Conservation (phyloP, 2,113 vertebrate genomes). For the Carlito syrichta region DNA sequence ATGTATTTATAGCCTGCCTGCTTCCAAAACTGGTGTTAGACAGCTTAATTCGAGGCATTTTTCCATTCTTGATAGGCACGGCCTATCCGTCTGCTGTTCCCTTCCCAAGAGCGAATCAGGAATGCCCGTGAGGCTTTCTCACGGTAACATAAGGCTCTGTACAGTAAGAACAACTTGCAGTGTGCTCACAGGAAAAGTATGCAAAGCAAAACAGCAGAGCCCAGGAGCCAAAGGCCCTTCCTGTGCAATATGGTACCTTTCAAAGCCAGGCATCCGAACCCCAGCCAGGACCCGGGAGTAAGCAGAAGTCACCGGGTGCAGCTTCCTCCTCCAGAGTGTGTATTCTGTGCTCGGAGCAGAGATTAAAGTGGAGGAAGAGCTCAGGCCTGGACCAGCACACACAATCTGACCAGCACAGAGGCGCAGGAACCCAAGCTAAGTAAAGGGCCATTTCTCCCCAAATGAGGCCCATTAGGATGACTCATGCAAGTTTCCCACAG, state of each 20-base stretch:
- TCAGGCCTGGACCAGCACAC: not conserved
- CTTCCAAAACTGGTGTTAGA: not conserved
- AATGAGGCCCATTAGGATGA: conserved; percentile 36
- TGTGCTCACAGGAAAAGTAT: conserved; percentile 48
- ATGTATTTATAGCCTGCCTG: not conserved
- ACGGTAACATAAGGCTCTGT: not conserved
- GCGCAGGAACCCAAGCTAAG: not conserved
- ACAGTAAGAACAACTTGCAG: not conserved
- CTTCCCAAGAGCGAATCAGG: not conserved
- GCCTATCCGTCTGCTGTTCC: not conserved
- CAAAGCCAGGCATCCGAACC: not conserved
- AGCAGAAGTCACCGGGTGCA: not conserved
- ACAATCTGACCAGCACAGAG: not conserved
- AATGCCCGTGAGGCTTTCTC: conserved; percentile 40
- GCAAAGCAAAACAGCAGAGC: not conserved
- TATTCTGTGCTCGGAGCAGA: not conserved
- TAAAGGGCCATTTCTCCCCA: conserved; percentile 3
- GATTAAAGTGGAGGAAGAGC: not conserved
- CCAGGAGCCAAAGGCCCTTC: not conserved
- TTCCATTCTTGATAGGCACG: not conserved
- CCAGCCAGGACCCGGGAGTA: not conserved
- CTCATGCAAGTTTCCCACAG: not conserved
- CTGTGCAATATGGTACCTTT: not conserved
- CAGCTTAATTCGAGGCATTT: not conserved
- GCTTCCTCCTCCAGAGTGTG: not conserved